These are phyloP conservation scores for Schrankia costaestrigalis DNA, from an alignment of 2,888 invertebrate species.

Conservation along the genomic window DNA sequence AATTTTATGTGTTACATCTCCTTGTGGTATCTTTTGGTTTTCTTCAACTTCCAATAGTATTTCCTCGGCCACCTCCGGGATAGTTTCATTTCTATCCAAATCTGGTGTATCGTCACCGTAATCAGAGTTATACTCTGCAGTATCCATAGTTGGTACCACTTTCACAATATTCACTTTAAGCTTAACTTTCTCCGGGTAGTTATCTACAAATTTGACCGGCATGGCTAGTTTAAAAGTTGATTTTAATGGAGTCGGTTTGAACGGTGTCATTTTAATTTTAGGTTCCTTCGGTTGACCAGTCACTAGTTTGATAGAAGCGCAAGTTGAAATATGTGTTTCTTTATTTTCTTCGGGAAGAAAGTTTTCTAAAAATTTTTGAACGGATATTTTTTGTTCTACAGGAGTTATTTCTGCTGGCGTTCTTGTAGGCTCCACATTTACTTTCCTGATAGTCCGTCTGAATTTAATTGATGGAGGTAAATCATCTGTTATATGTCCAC, in stretches of 20 bases:
- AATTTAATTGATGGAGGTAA: constrained; percentile 34
- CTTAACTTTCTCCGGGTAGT: constrained; percentile 23
- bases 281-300: constrained; percentile 20
- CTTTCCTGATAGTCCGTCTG: constrained; percentile 48
- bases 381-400: constrained; percentile 43
- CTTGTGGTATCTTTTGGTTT: constrained; percentile 10
- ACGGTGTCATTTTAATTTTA: constrained; percentile 51
- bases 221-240: constrained; percentile 33
- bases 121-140: constrained; percentile 18
- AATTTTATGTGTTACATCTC: constrained; percentile 35
- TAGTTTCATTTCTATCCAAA: constrained; percentile 25
- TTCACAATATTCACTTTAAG: constrained; percentile 43
- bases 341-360: constrained; percentile 54
- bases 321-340: constrained; percentile 10
- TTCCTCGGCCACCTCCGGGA: constrained; percentile 67
- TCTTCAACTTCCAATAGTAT: constrained; percentile 54
- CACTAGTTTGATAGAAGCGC: constrained; percentile 37
- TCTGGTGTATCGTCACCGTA: constrained; percentile 24
- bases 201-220: constrained; percentile 49
- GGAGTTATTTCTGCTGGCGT: constrained; percentile 39
- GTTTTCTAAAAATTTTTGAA: constrained; percentile 61
- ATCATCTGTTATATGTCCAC: constrained; percentile 15
- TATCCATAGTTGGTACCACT: constrained; percentile 5
- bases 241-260: constrained; percentile 17
- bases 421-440: constrained; percentile 12